Conservation (phyloP, 2,888 invertebrate genomes). For the Ophonus ardosiacus region DNA sequence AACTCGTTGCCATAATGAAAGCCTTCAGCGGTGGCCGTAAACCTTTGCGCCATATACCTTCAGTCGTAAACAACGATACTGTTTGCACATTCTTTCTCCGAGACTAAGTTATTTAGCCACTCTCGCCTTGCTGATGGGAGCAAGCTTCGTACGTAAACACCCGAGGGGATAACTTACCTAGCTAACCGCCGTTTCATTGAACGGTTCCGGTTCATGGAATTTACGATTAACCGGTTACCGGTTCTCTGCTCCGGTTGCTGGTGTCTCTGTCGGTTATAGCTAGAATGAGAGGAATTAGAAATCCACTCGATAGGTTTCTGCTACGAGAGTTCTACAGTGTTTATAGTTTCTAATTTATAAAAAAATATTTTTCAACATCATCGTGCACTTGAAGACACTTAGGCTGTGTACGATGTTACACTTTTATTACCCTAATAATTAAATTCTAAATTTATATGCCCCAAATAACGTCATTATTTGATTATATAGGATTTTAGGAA, state of each 20-base stretch:
- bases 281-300: background rate
- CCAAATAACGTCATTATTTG: too few relatives aligned
- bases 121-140: slow-evolving; percentile 23
- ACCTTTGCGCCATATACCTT: background rate
- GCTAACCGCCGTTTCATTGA: slow-evolving; percentile 58
- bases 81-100: slow-evolving; percentile 14
- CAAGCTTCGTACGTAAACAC: slow-evolving; percentile 27
- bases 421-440: too few relatives aligned
- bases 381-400: too few relatives aligned
- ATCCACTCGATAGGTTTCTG: background rate
- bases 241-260: background rate
- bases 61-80: slow-evolving; percentile 10
- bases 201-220: slow-evolving; percentile 56
- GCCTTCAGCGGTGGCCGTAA: background rate
- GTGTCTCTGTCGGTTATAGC: background rate
- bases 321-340: too few relatives aligned
- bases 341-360: too few relatives aligned
- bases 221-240: slow-evolving; percentile 52
- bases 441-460: too few relatives aligned
- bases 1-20: background rate
- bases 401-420: too few relatives aligned
- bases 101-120: slow-evolving; percentile 1
- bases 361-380: too few relatives aligned
- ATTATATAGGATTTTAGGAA: too few relatives aligned
- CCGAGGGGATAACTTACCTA: slow-evolving; percentile 43